These are phyloP conservation scores for Euphydryas editha DNA, from an alignment of 2,888 invertebrate genomes.

Conservation along the genomic window DNA sequence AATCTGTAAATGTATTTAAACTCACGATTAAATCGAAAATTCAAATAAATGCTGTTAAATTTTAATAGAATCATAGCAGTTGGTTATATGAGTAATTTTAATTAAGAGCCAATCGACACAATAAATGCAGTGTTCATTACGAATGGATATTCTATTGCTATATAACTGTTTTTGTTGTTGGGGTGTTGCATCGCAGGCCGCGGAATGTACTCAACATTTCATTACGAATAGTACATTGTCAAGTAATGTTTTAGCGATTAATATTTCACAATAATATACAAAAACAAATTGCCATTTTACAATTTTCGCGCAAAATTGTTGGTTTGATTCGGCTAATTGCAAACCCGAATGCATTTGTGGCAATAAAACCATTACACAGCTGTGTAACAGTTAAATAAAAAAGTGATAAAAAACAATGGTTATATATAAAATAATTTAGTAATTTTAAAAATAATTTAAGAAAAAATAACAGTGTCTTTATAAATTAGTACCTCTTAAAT, in stretches of 20 bases:
- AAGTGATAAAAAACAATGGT: neutral
- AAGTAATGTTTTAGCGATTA: conserved; percentile 63
- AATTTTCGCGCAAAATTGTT: conserved; percentile 47
- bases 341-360: conserved; percentile 34
- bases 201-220: conserved; percentile 54
- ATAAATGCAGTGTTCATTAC: conserved; percentile 32
- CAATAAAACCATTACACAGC: conserved; percentile 9
- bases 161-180: conserved; percentile 41
- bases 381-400: conserved; percentile 4
- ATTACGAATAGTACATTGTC: conserved; percentile 70
- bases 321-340: conserved; percentile 50
- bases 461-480: neutral
- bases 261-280: conserved; percentile 60
- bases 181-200: conserved; percentile 42
- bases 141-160: conserved; percentile 23
- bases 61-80: conserved; percentile 25
- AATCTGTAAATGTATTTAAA: conserved; percentile 3
- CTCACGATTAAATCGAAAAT: conserved; percentile 3
- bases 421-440: no score
- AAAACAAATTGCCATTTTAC: conserved; percentile 53
- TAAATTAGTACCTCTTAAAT: neutral
- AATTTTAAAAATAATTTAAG: neutral
- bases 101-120: conserved; percentile 36
- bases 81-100: conserved; percentile 32
- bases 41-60: conserved; percentile 29